A percentile compares a stretch with the other conserved stretches of the same genome.
phyloP scores from a whole-genome alignment of 1,140 invertebrate genomes.

The Lucilia sericata region DNA sequence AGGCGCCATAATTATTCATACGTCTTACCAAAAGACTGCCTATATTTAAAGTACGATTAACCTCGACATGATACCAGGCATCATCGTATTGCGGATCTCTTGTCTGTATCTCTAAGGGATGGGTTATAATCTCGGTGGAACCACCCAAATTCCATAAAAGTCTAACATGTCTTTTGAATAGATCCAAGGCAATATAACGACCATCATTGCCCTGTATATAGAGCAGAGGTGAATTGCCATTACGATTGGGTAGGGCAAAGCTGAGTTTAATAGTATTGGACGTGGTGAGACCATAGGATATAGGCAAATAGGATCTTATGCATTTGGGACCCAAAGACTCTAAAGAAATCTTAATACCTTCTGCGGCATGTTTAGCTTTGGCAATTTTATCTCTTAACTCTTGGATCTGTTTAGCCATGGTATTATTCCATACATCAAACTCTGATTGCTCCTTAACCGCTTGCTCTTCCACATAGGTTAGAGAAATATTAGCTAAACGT shows the following conservation, averaged over 20 bases:
- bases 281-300: constrained; percentile 75
- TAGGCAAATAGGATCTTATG: constrained; percentile 78
- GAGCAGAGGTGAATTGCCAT: constrained; percentile 66
- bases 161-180: constrained; percentile 80
- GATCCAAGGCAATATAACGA: constrained; percentile 85
- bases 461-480: constrained; percentile 70
- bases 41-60: constrained; percentile 71
- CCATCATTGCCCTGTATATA: constrained; percentile 69
- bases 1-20: constrained; percentile 63
- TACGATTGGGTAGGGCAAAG: constrained; percentile 73
- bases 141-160: constrained; percentile 84
- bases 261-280: constrained; percentile 79
- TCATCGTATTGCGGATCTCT: constrained; percentile 74
- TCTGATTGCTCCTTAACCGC: constrained; percentile 70
- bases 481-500: constrained; percentile 68
- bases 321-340: constrained; percentile 76
- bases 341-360: constrained; percentile 84
- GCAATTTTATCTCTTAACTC: constrained; percentile 80
- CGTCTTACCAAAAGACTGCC: constrained; percentile 60
- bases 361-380: constrained; percentile 83
- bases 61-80: constrained; percentile 81
- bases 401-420: constrained; percentile 73
- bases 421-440: constrained; percentile 74
- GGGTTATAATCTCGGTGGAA: constrained; percentile 74
- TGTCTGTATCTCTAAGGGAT: constrained; percentile 73